Percentiles rank a stretch among this genome's conserved stretches.
phyloP scores from a whole-genome alignment of 2,113 vertebrate species.

The Panthera tigris region DNA sequence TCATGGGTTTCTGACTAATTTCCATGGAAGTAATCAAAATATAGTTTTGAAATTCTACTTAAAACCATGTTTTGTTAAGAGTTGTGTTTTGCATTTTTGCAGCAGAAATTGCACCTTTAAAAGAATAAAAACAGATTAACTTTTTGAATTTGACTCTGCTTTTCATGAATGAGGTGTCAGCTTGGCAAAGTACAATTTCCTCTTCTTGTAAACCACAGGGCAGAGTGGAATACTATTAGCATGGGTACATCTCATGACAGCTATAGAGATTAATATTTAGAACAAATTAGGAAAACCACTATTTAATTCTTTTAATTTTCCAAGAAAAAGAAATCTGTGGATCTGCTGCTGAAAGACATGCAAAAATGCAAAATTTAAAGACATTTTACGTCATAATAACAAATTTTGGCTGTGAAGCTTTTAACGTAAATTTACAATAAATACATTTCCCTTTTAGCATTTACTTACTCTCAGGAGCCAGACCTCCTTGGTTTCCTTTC shows the following conservation, averaged over 20 bases:
- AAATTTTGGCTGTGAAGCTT: neutral
- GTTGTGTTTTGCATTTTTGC: slow-evolving; percentile 6
- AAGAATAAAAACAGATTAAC: slow-evolving; percentile 8
- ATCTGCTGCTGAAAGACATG: neutral
- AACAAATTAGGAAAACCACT: neutral
- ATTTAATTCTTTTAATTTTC: neutral
- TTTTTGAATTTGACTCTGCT: neutral
- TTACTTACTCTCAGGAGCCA: slow-evolving; percentile 56
- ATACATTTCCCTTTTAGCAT: neutral
- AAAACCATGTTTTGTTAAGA: neutral
- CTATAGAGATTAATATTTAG: slow-evolving; percentile 2
- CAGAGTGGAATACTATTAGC: slow-evolving; percentile 31
- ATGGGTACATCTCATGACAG: neutral
- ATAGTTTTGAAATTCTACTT: neutral
- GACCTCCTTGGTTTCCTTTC: neutral
- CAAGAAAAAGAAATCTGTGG: neutral
- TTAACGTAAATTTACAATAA: neutral
- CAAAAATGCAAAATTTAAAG: slow-evolving; percentile 21
- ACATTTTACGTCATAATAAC: neutral
- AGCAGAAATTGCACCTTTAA: neutral
- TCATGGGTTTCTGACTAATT: slow-evolving; percentile 66
- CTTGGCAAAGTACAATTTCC: neutral
- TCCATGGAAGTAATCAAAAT: slow-evolving; percentile 54
- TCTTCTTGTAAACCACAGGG: slow-evolving; percentile 32
- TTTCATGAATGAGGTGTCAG: slow-evolving; percentile 58